Conservation (phyloP, 2,888 invertebrate species). For the Drosophila mimica region DNA sequence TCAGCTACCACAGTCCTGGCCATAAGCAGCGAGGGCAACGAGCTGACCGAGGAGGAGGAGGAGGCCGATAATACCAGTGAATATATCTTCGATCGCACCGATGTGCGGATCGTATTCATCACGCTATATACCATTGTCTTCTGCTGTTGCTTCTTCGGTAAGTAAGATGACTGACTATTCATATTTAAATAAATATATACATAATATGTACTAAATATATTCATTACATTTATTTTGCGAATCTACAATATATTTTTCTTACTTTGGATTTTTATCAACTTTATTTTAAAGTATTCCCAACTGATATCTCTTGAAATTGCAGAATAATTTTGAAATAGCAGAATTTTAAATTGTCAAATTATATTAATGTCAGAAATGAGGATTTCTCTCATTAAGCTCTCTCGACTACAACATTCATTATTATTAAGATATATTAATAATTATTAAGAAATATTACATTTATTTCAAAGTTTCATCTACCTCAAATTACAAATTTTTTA, state of each 20-base stretch:
- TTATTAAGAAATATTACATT: neutral
- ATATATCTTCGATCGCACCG: slow-evolving; percentile 91
- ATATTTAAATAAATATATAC: neutral
- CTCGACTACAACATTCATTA: neutral
- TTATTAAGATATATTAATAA: neutral
- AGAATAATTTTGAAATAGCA: neutral
- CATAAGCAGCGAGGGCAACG: slow-evolving; percentile 2
- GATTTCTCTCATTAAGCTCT: neutral
- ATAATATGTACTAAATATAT: neutral
- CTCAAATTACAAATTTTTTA: neutral
- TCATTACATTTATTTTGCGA: neutral
- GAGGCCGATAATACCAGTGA: slow-evolving; percentile 85
- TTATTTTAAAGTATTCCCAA: neutral
- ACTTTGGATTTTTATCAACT: neutral
- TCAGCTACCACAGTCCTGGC: slow-evolving; percentile 37
- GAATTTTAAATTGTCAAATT: neutral
- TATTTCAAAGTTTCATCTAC: neutral
- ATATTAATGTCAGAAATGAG: too few relatives aligned
- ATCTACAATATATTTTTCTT: neutral
- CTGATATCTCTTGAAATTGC: neutral
- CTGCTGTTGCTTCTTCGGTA: slow-evolving; percentile 93
- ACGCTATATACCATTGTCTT: slow-evolving; percentile 91
- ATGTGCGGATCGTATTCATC: slow-evolving; percentile 90
- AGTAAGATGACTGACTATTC: slow-evolving; percentile 84
- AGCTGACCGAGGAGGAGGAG: slow-evolving; percentile 49